phyloP scores from a whole-genome alignment of 35 echinoderm and acorn worm genomes.

The Ophiothrix spiculata region DNA sequence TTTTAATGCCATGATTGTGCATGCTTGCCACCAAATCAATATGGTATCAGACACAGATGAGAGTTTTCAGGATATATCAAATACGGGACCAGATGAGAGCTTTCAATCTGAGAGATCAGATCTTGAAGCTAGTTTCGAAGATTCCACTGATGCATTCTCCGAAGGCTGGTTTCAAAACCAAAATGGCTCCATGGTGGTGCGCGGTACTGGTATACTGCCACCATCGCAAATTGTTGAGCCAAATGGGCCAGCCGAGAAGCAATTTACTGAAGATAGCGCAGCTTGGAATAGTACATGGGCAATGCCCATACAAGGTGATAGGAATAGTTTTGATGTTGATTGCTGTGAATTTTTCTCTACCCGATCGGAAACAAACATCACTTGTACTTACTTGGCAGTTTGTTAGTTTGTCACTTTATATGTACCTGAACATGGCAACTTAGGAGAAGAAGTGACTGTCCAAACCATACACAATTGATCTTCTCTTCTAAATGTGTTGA shows the following conservation, averaged over 20 bases:
- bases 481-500: no score
- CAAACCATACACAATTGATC: no score
- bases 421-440: no score
- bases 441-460: no score
- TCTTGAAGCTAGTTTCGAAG: background rate
- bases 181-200: background rate
- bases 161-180: conserved; percentile 9
- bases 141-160: background rate
- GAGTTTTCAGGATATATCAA: background rate
- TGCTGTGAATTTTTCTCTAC: background rate
- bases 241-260: background rate
- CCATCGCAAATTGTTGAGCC: background rate
- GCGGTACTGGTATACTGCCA: background rate
- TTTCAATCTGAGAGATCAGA: background rate
- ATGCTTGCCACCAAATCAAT: background rate
- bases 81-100: background rate
- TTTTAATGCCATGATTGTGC: background rate
- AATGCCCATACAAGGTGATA: background rate
- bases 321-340: background rate
- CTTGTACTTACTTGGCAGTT: no score
- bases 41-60: background rate
- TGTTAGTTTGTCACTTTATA: no score
- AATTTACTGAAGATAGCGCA: background rate
- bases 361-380: no score
- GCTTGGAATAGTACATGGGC: background rate